These are phyloP conservation scores for Anolis carolinensis DNA, from an alignment of 2,113 vertebrate genomes.

Conservation along the genomic window DNA sequence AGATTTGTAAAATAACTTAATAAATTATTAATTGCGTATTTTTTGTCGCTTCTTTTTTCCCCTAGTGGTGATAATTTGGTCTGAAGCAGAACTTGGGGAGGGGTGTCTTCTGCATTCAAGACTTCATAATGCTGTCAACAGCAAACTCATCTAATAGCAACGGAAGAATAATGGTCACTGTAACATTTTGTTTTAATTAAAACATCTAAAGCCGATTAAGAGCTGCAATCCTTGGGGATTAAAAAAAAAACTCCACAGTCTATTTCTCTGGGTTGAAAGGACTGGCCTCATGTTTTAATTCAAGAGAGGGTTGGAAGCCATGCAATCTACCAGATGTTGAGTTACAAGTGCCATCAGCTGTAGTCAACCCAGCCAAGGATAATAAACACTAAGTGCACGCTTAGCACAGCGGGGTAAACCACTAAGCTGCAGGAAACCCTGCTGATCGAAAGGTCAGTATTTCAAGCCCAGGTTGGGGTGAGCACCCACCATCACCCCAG, in stretches of 20 bases:
- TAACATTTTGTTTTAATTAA: not conserved
- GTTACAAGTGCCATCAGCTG: not conserved
- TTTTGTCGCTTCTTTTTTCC: not conserved
- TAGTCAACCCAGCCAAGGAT: not conserved
- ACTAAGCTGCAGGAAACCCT: too few species aligned
- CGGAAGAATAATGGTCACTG: not conserved
- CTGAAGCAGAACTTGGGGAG: not conserved
- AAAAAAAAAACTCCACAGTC: too few species aligned
- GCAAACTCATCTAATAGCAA: too few species aligned
- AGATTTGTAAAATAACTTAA: not conserved
- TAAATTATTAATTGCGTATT: not conserved
- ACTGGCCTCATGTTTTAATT: too few species aligned
- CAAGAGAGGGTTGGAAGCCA: too few species aligned
- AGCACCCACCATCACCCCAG: too few species aligned
- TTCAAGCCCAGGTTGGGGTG: too few species aligned
- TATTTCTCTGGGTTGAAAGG: too few species aligned
- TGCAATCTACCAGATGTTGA: not conserved
- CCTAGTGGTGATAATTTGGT: not conserved
- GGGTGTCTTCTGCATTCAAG: not conserved
- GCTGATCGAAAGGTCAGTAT: too few species aligned
- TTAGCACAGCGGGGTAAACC: too few species aligned
- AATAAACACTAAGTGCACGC: too few species aligned
- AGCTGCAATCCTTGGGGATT: not conserved
- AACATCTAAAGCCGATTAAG: not conserved
- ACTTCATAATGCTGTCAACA: not conserved